Evolutionary conservation across 37 sponge, comb jelly and placozoan species (phyloP).

Genomic region (Ianthella basta): DNA sequence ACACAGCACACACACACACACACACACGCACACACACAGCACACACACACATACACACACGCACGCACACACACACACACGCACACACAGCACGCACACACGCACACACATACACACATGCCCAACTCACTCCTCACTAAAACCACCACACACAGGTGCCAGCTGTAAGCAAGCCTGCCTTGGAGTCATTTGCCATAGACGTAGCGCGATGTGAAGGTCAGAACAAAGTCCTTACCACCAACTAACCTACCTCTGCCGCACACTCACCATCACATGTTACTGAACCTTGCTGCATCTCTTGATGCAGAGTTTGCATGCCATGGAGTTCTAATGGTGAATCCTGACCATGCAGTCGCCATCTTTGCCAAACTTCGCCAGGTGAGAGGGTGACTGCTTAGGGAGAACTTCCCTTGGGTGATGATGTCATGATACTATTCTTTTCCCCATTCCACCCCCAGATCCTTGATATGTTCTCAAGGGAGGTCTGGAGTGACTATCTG

Average conservation of each 20-base stretch:
- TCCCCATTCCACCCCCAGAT: slow-evolving; percentile 42
- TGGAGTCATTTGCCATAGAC: slow-evolving; percentile 59
- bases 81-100: background rate
- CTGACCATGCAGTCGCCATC: background rate
- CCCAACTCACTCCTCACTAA: background rate
- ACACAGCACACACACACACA: background rate
- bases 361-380: slow-evolving; percentile 35
- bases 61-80: background rate
- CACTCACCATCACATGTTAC: background rate
- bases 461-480: slow-evolving; percentile 54
- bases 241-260: background rate
- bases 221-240: background rate
- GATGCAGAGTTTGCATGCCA: slow-evolving; percentile 36
- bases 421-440: background rate
- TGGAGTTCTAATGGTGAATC: background rate
- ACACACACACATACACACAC: no score
- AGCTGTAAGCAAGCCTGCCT: slow-evolving; percentile 42
- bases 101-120: background rate
- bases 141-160: slow-evolving; percentile 10
- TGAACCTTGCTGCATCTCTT: background rate
- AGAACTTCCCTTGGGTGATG: no score
- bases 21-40: no score
- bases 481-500: slow-evolving; percentile 74
- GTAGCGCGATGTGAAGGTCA: slow-evolving; percentile 63
- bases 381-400: background rate